These are phyloP conservation scores for Oasisia sp. DNA, from an alignment of 2,888 invertebrate genomes.

Conservation along the genomic window DNA sequence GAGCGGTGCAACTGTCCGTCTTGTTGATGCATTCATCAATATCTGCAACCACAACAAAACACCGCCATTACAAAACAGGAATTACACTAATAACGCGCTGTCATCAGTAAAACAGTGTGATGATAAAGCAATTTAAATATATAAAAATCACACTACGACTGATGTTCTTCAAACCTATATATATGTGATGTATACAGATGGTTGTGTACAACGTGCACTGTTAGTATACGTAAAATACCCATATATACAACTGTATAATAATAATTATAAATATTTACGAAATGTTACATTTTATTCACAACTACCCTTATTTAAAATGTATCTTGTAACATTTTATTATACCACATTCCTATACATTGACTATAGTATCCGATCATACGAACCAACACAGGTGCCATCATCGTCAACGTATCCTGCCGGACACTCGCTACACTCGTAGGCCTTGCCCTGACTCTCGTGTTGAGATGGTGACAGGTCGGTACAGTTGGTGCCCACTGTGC, in stretches of 20 bases:
- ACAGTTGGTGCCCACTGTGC: neutral
- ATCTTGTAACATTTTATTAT: too few relatives aligned
- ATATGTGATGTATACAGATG: too few relatives aligned
- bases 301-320: too few relatives aligned
- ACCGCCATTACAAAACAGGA: neutral
- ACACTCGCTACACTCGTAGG: neutral
- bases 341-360: too few relatives aligned
- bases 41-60: neutral
- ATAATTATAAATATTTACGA: too few relatives aligned
- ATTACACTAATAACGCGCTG: neutral
- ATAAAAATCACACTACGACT: too few relatives aligned
- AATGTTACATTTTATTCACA: too few relatives aligned
- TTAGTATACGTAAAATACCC: too few relatives aligned
- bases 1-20: neutral
- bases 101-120: neutral
- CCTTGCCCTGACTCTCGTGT: neutral
- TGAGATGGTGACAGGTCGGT: neutral
- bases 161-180: too few relatives aligned
- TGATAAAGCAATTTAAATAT: too few relatives aligned
- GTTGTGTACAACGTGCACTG: too few relatives aligned
- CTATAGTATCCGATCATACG: neutral
- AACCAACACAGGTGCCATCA: neutral
- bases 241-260: too few relatives aligned
- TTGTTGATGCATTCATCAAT: neutral
- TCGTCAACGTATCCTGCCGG: neutral